Evolutionary conservation across 1,140 invertebrate species (phyloP).

Genomic region (Triops longicaudatus): DNA sequence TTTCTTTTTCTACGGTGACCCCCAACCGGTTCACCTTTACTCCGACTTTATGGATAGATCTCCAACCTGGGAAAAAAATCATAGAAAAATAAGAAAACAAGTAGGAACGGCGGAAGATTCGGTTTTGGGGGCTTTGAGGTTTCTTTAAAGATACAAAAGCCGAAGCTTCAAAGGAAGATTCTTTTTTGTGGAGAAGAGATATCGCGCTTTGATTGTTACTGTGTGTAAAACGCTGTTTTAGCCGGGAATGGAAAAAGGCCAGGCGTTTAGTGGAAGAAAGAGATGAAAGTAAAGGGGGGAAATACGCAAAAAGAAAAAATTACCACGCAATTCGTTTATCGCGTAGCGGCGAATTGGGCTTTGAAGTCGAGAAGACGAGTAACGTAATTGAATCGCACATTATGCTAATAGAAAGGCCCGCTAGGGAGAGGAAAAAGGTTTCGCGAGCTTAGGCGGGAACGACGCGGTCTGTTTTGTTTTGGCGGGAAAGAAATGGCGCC

Average conservation of each 20-base stretch:
- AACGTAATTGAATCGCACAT: conserved; percentile 2
- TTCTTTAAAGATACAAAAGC: neutral
- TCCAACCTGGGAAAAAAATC: neutral
- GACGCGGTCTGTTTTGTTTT: neutral
- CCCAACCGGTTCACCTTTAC: neutral
- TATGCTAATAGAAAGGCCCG: neutral
- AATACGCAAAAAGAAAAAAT: neutral
- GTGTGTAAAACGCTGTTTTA: neutral
- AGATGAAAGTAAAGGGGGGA: neutral
- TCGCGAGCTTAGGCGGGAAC: neutral
- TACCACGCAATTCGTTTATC: neutral
- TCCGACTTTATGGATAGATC: neutral
- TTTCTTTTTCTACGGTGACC: neutral
- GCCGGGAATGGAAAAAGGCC: neutral
- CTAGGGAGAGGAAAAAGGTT: neutral
- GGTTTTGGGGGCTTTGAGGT: neutral
- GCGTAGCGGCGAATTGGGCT: neutral
- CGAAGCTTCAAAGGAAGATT: neutral
- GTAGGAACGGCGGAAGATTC: too few species aligned
- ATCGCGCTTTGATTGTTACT: neutral
- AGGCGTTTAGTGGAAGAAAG: neutral
- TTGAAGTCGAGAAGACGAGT: neutral
- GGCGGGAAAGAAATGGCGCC: neutral
- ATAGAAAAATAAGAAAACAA: too few species aligned
- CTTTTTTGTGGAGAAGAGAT: neutral